These are phyloP conservation scores for Heliangelus exortis DNA, from an alignment of 2,797 vertebrate genomes.

Conservation along the genomic window DNA sequence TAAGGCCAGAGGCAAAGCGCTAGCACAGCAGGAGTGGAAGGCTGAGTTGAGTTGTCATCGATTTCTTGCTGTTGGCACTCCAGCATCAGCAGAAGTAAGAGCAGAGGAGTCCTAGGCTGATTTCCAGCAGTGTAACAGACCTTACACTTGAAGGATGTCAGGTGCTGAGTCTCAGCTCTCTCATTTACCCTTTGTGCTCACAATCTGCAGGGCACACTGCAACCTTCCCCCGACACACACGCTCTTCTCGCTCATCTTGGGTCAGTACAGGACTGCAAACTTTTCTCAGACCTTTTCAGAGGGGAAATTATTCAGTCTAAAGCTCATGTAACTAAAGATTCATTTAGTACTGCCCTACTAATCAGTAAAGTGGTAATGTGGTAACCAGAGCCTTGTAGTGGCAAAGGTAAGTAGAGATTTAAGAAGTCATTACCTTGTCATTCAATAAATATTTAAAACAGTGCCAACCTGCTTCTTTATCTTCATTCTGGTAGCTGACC, in stretches of 20 bases:
- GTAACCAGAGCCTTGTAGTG: not conserved
- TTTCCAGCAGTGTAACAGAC: slow-evolving; percentile 39
- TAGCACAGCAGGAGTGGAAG: not conserved
- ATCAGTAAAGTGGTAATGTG: not conserved
- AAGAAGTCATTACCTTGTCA: not conserved
- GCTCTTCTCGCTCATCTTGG: not conserved
- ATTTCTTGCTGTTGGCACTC: slow-evolving; percentile 13
- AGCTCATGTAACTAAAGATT: not conserved
- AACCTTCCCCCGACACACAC: not conserved
- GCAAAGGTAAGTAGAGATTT: not conserved
- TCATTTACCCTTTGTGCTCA: not conserved
- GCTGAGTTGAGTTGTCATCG: not conserved
- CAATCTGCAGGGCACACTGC: not conserved
- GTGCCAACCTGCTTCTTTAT: not conserved
- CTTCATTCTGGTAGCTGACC: not conserved
- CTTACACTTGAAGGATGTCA: not conserved
- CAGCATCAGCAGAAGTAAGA: slow-evolving; percentile 1
- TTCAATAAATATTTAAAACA: not conserved
- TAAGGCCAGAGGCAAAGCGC: not conserved
- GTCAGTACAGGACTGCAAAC: not conserved
- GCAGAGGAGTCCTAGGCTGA: slow-evolving; percentile 42
- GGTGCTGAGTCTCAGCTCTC: not conserved
- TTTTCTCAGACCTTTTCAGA: not conserved
- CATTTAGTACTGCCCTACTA: not conserved
- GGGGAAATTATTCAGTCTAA: not conserved